A percentile compares a stretch with the other conserved stretches of the same genome.
Conservation (phyloP, 2,888 invertebrate genomes). For the Oegoconia quadripuncta region DNA sequence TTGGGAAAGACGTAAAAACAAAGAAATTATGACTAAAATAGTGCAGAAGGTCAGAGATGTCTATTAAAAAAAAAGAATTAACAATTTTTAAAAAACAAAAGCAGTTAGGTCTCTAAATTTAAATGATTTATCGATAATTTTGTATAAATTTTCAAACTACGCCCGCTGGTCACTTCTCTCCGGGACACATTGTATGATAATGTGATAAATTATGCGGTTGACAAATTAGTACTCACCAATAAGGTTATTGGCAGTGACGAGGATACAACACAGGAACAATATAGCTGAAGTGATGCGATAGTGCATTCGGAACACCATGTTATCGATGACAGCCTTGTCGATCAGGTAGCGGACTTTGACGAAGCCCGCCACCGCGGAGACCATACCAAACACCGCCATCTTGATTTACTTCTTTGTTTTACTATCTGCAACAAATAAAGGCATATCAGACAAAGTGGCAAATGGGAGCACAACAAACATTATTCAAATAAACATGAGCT, state of each 20-base stretch:
- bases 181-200: too few species aligned
- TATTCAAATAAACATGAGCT: too few species aligned
- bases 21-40: too few species aligned
- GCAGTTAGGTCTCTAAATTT: too few species aligned
- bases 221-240: constrained; percentile 84
- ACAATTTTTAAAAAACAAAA: too few species aligned
- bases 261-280: constrained; percentile 90
- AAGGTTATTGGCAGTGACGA: constrained; percentile 93
- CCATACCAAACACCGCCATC: constrained; percentile 91
- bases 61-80: too few species aligned
- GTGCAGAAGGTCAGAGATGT: too few species aligned
- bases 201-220: too few species aligned
- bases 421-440: constrained; percentile 30
- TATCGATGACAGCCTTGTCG: constrained; percentile 94
- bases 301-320: constrained; percentile 93
- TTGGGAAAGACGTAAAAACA: too few species aligned
- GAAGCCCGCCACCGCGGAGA: constrained; percentile 93
- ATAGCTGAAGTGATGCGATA: constrained; percentile 93
- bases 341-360: constrained; percentile 93
- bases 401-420: constrained; percentile 43
- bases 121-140: too few species aligned
- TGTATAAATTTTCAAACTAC: too few species aligned
- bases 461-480: not conserved
- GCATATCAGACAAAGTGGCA: not conserved
- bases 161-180: too few species aligned